A percentile compares a stretch with the other conserved stretches of the same genome.
Conservation (phyloP, 2,113 vertebrate genomes). For the Bubo scandiacus region DNA sequence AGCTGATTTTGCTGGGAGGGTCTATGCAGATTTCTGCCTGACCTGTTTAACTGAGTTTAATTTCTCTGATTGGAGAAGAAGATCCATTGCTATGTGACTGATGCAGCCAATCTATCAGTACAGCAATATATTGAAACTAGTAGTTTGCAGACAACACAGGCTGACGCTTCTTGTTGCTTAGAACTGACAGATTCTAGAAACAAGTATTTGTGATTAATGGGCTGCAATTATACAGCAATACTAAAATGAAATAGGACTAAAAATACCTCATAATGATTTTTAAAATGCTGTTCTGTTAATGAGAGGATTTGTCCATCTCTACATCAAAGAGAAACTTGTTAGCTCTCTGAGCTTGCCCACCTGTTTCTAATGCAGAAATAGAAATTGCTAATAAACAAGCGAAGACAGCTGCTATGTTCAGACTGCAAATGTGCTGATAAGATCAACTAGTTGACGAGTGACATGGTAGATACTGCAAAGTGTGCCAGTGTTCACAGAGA, state of each 20-base stretch:
- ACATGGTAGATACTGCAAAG: background rate
- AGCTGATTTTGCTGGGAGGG: background rate
- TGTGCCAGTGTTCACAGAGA: background rate
- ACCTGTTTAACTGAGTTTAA: background rate
- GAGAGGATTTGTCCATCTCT: conserved; percentile 42
- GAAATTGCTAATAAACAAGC: conserved; percentile 35
- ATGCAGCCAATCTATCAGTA: background rate
- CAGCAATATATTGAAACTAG: background rate
- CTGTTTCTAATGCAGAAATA: conserved; percentile 60
- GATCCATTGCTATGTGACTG: background rate
- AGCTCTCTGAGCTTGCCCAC: conserved; percentile 48
- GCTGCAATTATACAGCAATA: background rate
- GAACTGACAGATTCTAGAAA: conserved; percentile 6
- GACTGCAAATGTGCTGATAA: conserved; percentile 47
- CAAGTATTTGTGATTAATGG: conserved; percentile 20
- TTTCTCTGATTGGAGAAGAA: background rate
- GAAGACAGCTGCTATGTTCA: conserved; percentile 38
- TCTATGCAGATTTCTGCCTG: background rate
- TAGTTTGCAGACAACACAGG: background rate
- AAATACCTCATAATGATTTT: conserved; percentile 43
- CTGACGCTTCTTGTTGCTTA: background rate
- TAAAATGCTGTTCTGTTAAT: conserved; percentile 16
- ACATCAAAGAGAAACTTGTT: conserved; percentile 52
- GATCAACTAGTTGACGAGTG: conserved; percentile 27
- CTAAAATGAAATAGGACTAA: conserved; percentile 20